Base-by-base conservation (phyloP, 2,113 vertebrate species). In the Junco hyemalis region DNA sequence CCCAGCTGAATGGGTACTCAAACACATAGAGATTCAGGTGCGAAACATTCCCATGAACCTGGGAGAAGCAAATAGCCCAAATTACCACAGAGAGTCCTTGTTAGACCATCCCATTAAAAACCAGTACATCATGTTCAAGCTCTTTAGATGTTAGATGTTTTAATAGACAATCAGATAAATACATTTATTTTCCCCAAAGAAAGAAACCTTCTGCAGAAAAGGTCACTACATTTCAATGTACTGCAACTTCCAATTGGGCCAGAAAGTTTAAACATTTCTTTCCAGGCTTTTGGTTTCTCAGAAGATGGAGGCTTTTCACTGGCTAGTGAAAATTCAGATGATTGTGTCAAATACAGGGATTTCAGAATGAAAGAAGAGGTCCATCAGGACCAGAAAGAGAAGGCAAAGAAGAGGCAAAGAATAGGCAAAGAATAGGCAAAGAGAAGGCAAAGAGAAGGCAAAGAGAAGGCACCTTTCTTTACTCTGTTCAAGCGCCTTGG, bases 391-490 rank as follows among this genome's bases (percentile, higher is more conserved):
- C 57, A 72, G 44, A 0, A 69, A 60, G 26, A 42, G 61, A 45
- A 82, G 31, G 15, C 1, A 1, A 44, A 42, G 42, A 44, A 17
- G 18, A 44, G 17, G 42, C 1, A 0, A 69, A 60, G 26, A 42
- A 53, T 36, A 82, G 28, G 17, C 1, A 0, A 45, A 45, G 45
- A 23, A 9, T 10, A 47, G 45, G 11, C 45, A 0, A 36, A 40
- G 24, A 42, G 63, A 45, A 82, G 31, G 15, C 1, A 0, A 45
- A 51, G 28, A 35, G 63, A 50, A 82, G 33, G 20, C 1, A 0
- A 70, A 60, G 28, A 42, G 59, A 50, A 82, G 33, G 18, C 1
- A 1, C 8, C 35, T 72, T 65, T 31, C 36, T 76, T 79, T 33
- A 60, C 20, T 29, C 66, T 19, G 4, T 45, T 56, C 31, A 64